Evolutionary conservation across 2,797 vertebrate species (phyloP).

Genomic region (Chromobotia macracanthus): DNA sequence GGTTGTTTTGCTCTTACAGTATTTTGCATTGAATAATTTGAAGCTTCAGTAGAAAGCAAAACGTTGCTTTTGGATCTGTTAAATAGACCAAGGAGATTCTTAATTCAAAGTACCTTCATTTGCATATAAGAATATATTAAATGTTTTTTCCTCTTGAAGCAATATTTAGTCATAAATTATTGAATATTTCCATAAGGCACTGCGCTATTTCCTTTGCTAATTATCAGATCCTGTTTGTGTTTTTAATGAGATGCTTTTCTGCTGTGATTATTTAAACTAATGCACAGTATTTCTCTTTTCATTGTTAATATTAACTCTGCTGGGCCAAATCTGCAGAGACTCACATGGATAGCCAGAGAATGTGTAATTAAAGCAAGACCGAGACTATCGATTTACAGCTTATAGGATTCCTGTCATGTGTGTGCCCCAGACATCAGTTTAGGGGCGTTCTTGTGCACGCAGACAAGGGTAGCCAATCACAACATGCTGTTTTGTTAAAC

Average conservation of each 20-base stretch:
- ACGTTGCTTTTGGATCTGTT: not conserved
- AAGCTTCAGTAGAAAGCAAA: not conserved
- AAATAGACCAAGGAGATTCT: not conserved
- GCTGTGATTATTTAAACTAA: slow-evolving; percentile 29
- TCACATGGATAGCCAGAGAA: slow-evolving; percentile 26
- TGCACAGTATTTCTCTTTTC: slow-evolving; percentile 37
- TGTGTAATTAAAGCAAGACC: slow-evolving; percentile 57
- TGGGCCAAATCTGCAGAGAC: slow-evolving; percentile 46
- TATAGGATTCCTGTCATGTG: slow-evolving; percentile 58
- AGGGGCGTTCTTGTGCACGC: slow-evolving; percentile 34
- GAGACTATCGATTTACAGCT: slow-evolving; percentile 46
- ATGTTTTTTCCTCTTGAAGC: slow-evolving; percentile 28
- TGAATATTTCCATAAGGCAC: slow-evolving; percentile 24
- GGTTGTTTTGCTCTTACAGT: not conserved
- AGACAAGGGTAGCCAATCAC: slow-evolving; percentile 21
- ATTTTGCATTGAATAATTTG: not conserved
- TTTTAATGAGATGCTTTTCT: not conserved
- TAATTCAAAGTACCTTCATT: slow-evolving; percentile 8
- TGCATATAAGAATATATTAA: slow-evolving; percentile 20
- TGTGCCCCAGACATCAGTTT: slow-evolving; percentile 46
- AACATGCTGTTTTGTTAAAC: slow-evolving; percentile 44
- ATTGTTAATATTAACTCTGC: slow-evolving; percentile 40
- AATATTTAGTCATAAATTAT: slow-evolving; percentile 50
- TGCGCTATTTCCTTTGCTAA: slow-evolving; percentile 20
- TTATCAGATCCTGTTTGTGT: not conserved